Base-by-base conservation (phyloP, 2,888 invertebrate species). In the Mythimna ferrago region DNA sequence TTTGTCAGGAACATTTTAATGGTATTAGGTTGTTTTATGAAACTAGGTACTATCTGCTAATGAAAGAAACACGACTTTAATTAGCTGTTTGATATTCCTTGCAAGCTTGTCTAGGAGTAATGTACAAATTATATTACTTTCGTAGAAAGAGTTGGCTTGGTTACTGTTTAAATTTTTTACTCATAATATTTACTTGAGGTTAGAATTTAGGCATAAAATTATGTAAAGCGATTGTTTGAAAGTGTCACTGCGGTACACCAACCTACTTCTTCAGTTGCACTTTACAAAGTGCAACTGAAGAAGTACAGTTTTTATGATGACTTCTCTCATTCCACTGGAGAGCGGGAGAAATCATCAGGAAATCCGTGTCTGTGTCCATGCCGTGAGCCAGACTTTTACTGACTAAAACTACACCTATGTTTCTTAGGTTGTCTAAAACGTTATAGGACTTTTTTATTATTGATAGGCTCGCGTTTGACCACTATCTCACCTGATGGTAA, bases 51-150 rank as follows among this genome's bases (percentile, higher is more conserved):
- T 78, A 60, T 62, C 77, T 66, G 21, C 32, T 79, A 79, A 78
- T 68, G 64, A 83, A 79, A 57, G 51, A 63, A 66, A 57, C 57
- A 57, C 73, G 69, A 65, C 66, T 80, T 80, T 60, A 6, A 80
- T 80, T 60, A 73, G 19, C 19, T 62, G 10, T n/a, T 80, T 78
- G 11, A 26, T 74, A 80, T 74, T 80, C 61, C 19, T 67, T 41
- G 57, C 16, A 41, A 51, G 75, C 35, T 58, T 48, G 44, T 60
- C 66, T 73, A 57, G 10, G 64, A 32, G 35, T 73, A 69, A 64
- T 73, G 19, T 14, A 51, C 61, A 61, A 61, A 67, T 66, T 54
- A 35, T 6, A 82, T 72, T 67, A 48, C 16, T 10, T 58, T 65
- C 4, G 35, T 57, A n/a, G 53, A 64, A 57, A 57, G 32, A 78